phyloP scores from a whole-genome alignment of 2,113 vertebrate genomes.

The Centropus bengalensis region DNA sequence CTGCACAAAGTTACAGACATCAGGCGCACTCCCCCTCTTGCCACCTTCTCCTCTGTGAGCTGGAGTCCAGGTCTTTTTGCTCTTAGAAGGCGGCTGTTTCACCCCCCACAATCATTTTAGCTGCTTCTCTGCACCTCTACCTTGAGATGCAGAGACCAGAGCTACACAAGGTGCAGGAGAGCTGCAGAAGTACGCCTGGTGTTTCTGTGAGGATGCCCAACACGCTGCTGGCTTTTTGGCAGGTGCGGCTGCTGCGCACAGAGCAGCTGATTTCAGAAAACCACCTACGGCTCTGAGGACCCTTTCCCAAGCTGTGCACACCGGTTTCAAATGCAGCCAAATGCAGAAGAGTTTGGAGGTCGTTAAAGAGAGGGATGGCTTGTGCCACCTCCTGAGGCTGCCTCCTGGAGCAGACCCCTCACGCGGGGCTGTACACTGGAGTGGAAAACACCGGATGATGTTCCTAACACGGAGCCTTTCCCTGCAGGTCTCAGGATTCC shows the following conservation, averaged over 20 bases:
- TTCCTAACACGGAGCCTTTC: neutral
- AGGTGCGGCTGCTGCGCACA: neutral
- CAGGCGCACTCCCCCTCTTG: neutral
- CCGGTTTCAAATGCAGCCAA: neutral
- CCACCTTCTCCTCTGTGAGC: neutral
- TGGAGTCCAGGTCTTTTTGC: fast-evolving
- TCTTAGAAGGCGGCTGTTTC: neutral
- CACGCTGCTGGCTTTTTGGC: neutral
- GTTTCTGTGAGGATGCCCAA: neutral
- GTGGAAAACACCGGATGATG: neutral
- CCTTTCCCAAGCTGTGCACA: neutral
- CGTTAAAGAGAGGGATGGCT: too few relatives aligned
- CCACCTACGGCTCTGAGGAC: neutral
- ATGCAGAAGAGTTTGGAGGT: neutral
- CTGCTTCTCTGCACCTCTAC: neutral
- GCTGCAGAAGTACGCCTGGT: neutral
- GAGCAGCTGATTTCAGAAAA: neutral
- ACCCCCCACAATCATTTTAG: neutral
- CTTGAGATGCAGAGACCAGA: neutral
- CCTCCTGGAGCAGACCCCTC: neutral
- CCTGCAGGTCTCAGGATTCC: neutral
- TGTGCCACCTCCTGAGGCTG: neutral
- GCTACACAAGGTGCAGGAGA: neutral
- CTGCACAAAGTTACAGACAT: neutral
- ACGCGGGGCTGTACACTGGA: neutral